Base-by-base conservation (phyloP, 2,113 vertebrate genomes). In the Onychostoma macrolepis region DNA sequence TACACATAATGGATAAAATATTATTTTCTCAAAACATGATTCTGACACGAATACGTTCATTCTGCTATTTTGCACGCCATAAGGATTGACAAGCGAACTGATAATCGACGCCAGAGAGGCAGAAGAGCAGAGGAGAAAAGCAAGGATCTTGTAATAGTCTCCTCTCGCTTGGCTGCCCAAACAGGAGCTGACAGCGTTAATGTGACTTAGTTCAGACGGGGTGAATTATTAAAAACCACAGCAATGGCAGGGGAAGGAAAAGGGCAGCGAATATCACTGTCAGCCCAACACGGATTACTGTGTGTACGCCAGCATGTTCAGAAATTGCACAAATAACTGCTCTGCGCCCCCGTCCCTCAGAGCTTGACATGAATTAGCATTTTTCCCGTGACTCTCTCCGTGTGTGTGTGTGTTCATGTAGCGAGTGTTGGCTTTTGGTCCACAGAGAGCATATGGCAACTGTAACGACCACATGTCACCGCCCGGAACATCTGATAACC, bases 181-280 rank as follows among this genome's bases (percentile, higher is more conserved):
- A 92, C 90, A 87, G 86, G 87, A 93, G 91, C 93, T 93, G 94
- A 94, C 93, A 90, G 91, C 80, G 87, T 89, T 92, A 94, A 93
- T 93, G 92, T 94, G 92, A 93, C 94, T 90, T 92, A 90, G 92
- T 91, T 95, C 94, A 93, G 93, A 91, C 92, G 91, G 89, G 87
- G 89, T 95, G 93, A 92, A 94, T 94, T 93, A 95, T 95, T 94
- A 92, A 94, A 91, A 38, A 91, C 91, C 26, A 38, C 43, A 15
- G 43, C 80, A 69, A 90, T 91, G 88, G 28, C 21, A 56, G 91
- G 79, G 81, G 88, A 89, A 85, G 89, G 87, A 91, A 91, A 94
- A 79, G 90, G 91, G 89, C 89, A 88, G 89, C 4, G 63, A 90
- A 89, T 86, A 92, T 90, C 90, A 87, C 89, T 89, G 87, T 72